Conservation (phyloP, 2,888 invertebrate species). For the Lepidonotus clava region DNA sequence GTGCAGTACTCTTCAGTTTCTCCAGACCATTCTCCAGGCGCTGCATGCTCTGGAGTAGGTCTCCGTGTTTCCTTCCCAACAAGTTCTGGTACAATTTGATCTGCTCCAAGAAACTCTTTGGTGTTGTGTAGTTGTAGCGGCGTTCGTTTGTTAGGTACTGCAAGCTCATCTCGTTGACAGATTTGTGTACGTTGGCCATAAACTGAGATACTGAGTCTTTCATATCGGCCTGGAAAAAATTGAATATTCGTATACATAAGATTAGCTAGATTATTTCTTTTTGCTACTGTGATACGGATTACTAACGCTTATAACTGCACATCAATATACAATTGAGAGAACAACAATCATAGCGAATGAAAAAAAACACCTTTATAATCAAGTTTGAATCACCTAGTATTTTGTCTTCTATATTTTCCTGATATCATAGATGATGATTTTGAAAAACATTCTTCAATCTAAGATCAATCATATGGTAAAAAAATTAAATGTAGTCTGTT, state of each 20-base stretch:
- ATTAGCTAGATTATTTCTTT: no score
- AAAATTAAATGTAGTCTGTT: background rate
- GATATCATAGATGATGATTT: no score
- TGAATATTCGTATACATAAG: no score
- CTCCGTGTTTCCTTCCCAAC: constrained; percentile 90
- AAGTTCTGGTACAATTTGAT: constrained; percentile 95
- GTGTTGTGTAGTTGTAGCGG: constrained; percentile 97
- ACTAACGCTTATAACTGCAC: no score
- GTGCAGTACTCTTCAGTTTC: constrained; percentile 92
- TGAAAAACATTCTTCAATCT: no score
- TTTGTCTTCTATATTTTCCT: no score
- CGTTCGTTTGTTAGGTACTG: constrained; percentile 93
- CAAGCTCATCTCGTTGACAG: constrained; percentile 94
- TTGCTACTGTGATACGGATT: no score
- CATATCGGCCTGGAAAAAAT: constrained; percentile 84
- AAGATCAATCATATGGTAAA: no score
- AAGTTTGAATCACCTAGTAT: no score
- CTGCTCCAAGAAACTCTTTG: constrained; percentile 97
- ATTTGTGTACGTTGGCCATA: constrained; percentile 96
- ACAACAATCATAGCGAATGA: no score
- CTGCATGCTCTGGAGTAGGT: constrained; percentile 91
- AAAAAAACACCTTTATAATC: no score
- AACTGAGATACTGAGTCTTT: constrained; percentile 93
- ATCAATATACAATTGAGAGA: no score
- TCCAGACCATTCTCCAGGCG: constrained; percentile 96